Conservation (phyloP, 2,797 vertebrate species). For the Scolopax rusticola region DNA sequence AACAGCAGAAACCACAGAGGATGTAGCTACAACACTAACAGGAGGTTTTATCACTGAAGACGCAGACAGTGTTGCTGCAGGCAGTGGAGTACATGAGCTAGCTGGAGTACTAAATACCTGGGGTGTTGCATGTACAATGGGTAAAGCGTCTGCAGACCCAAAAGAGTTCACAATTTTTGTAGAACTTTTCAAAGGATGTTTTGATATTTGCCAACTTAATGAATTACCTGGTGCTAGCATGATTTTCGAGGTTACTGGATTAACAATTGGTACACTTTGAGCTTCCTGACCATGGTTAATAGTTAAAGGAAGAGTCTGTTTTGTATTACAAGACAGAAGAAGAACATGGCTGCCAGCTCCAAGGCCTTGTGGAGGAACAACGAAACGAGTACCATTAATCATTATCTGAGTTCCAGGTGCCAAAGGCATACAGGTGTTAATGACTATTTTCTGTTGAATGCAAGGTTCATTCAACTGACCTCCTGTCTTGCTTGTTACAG, state of each 20-base stretch:
- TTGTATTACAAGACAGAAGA: conserved; percentile 86
- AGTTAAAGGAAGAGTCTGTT: conserved; percentile 70
- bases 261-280: conserved; percentile 68
- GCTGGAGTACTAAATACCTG: conserved; percentile 79
- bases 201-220: conserved; percentile 69
- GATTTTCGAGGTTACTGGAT: conserved; percentile 70
- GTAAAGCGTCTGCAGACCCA: conserved; percentile 69
- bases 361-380: conserved; percentile 95
- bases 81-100: conserved; percentile 72
- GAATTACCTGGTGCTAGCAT: conserved; percentile 65
- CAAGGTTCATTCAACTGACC: conserved; percentile 74
- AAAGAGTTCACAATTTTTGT: conserved; percentile 79
- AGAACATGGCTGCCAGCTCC: conserved; percentile 93
- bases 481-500: conserved; percentile 60
- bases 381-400: conserved; percentile 91
- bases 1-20: conserved; percentile 70
- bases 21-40: conserved; percentile 56
- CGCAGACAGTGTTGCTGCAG: conserved; percentile 59
- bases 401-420: conserved; percentile 95
- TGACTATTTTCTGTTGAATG: conserved; percentile 92
- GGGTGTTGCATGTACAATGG: conserved; percentile 70
- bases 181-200: conserved; percentile 75
- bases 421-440: conserved; percentile 91
- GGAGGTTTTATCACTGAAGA: conserved; percentile 76
- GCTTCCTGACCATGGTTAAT: conserved; percentile 67